Evolutionary conservation across 2,888 invertebrate species (phyloP).

Genomic region (Drosophila nr. perissopoda): DNA sequence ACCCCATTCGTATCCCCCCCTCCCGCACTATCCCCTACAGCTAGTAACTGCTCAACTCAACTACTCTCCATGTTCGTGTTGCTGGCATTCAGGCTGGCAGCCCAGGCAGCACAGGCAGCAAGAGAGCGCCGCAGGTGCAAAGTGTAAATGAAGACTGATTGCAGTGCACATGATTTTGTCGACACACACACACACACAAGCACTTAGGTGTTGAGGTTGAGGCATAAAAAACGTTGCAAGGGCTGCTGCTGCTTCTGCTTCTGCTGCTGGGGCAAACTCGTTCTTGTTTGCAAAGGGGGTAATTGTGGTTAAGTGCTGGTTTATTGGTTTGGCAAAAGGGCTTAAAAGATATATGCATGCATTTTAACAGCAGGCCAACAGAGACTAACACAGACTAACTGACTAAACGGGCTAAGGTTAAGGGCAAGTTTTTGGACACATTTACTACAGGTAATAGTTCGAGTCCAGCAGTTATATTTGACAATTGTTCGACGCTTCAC

Average conservation of each 20-base stretch:
- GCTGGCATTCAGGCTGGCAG: slow-evolving; percentile 46
- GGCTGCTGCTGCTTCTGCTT: slow-evolving; percentile 43
- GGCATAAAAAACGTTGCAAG: slow-evolving; percentile 63
- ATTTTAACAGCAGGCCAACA: slow-evolving; percentile 52
- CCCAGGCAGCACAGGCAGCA: slow-evolving; percentile 31
- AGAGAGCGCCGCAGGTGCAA: slow-evolving; percentile 69
- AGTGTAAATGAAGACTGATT: slow-evolving; percentile 83
- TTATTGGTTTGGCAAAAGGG: slow-evolving; percentile 79
- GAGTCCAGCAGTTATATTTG: slow-evolving; percentile 36
- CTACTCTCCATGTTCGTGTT: slow-evolving; percentile 59
- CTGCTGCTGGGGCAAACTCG: slow-evolving; percentile 38
- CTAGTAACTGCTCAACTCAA: slow-evolving; percentile 49
- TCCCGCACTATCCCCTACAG: slow-evolving; percentile 2
- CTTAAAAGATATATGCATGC: slow-evolving; percentile 69
- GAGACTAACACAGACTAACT: slow-evolving; percentile 28
- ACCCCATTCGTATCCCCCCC: neutral
- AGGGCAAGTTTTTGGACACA: slow-evolving; percentile 48
- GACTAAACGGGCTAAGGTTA: slow-evolving; percentile 59
- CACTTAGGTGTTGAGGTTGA: slow-evolving; percentile 32
- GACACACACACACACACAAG: slow-evolving; percentile 42
- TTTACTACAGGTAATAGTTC: slow-evolving; percentile 3
- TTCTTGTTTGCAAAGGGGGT: slow-evolving; percentile 75
- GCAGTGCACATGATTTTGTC: slow-evolving; percentile 78
- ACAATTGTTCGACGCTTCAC: slow-evolving; percentile 33
- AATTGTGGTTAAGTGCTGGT: slow-evolving; percentile 82